Base-by-base conservation (phyloP, 2,888 invertebrate species). In the Melikaiella ostensackeni region DNA sequence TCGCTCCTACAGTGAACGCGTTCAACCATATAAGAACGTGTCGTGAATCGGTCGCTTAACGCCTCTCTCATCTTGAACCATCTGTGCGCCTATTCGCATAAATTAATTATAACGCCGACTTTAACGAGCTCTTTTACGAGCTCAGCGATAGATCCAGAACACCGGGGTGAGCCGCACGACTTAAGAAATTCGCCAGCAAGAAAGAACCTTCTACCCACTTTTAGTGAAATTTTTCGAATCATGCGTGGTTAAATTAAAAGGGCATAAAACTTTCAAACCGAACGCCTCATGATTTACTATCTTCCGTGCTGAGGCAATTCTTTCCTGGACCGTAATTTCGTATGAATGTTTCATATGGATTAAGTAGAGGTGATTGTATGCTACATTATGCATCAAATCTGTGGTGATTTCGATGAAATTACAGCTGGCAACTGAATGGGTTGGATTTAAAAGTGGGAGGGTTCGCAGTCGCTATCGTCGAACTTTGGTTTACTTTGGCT, bases 81-180 rank as follows among this genome's bases (percentile, higher is more conserved):
- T 74, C 35, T 74, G 57, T 33, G n/a, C 57, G 21, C 24, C 59
- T 74, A 74, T 61, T 75, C 75, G 76, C 78, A 77, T 80, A 77
- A 79, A 80, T 80, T 80, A 80, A 80, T 80, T 80, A 80, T 75
- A 75, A 62, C 74, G 57, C 55, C 50, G 66, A 64, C 77, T 77
- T 80, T 80, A 80, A 80, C 74, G 80, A 78, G 70, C 38, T 77
- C 75, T 77, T 78, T 78, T 78, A 80, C 78, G 80, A 80, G 78
- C 77, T 70, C 30, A 19, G 30, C 46, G 50, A 70, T 70, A 46
- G 27, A 70, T 70, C 70, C 27, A 50, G 46, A 19, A 46, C 46
- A 27, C 7, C 42, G 16, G 66, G 66, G 19, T 27, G 30, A 70
- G 46, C 19, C n/a, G 42, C 24, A 46, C 46, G 70, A 30, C 30